A percentile compares a stretch with the other conserved stretches of the same genome.
These are phyloP conservation scores for Dissostichus mawsoni DNA, from an alignment of 2,113 vertebrate species.

Conservation along the genomic window DNA sequence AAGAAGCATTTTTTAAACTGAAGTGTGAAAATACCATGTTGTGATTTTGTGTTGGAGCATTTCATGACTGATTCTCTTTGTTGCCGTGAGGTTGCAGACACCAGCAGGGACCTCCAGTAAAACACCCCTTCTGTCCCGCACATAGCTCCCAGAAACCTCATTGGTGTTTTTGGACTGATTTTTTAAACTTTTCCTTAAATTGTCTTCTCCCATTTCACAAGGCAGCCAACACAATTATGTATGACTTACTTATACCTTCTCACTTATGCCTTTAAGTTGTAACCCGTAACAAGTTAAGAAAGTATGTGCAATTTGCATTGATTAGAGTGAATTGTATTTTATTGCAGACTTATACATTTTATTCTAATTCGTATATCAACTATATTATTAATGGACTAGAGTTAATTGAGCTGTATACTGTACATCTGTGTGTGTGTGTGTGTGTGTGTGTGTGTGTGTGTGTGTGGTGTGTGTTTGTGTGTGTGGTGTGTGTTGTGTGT, in stretches of 20 bases:
- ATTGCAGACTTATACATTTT: background rate
- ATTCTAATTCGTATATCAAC: background rate
- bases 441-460: no score
- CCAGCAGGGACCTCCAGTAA: background rate
- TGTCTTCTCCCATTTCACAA: background rate
- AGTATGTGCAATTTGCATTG: background rate
- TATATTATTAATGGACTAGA: background rate
- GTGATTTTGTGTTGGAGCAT: no score
- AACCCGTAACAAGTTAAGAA: no score
- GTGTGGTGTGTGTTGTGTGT: no score
- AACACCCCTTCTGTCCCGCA: background rate
- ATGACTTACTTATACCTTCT: no score
- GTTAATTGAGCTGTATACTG: background rate
- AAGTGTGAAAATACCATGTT: no score
- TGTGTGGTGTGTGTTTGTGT: no score
- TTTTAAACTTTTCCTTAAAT: background rate
- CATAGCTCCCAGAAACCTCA: background rate
- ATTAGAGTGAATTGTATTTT: background rate
- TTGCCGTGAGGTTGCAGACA: background rate
- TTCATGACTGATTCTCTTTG: background rate
- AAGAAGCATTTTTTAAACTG: no score
- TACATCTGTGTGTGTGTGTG: no score
- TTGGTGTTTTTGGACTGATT: no score
- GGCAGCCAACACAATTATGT: no score
- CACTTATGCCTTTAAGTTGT: no score